Evolutionary conservation across 2,113 vertebrate species (phyloP).

Genomic region (Ailurus styani): DNA sequence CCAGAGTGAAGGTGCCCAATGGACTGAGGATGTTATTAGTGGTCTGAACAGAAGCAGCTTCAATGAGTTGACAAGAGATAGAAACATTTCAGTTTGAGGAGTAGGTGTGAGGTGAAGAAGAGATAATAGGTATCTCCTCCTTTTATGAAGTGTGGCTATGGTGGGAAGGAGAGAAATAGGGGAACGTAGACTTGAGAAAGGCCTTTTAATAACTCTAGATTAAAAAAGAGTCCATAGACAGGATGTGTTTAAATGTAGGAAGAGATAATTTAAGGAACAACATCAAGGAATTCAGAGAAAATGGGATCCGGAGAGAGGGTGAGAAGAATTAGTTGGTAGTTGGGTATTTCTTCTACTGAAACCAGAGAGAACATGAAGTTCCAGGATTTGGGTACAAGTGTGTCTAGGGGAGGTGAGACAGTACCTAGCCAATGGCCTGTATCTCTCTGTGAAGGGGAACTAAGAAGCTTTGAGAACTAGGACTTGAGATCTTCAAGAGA

Average conservation of each 20-base stretch:
- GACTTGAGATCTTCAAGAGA: neutral
- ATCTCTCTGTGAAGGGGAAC: neutral
- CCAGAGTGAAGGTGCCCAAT: no score
- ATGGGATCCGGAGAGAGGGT: neutral
- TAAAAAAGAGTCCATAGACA: neutral
- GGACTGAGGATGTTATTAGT: neutral
- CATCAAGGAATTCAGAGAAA: neutral
- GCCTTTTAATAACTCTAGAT: neutral
- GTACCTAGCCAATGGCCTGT: neutral
- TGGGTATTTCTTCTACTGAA: neutral
- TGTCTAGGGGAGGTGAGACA: neutral
- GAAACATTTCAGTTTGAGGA: neutral
- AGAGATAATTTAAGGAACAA: neutral
- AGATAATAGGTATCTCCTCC: neutral
- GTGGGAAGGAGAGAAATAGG: neutral
- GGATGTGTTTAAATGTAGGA: neutral
- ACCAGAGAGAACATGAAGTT: neutral
- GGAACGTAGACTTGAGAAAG: neutral
- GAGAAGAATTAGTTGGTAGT: neutral
- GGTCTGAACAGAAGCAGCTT: neutral
- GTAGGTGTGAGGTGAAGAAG: neutral
- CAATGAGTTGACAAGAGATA: neutral
- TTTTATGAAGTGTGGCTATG: neutral
- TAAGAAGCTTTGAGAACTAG: neutral
- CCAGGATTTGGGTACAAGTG: neutral